Evolutionary conservation across 2,888 invertebrate genomes (phyloP), one percentile per base, ranked within the genome.

Genomic region (Cheilosia impressa): DNA sequence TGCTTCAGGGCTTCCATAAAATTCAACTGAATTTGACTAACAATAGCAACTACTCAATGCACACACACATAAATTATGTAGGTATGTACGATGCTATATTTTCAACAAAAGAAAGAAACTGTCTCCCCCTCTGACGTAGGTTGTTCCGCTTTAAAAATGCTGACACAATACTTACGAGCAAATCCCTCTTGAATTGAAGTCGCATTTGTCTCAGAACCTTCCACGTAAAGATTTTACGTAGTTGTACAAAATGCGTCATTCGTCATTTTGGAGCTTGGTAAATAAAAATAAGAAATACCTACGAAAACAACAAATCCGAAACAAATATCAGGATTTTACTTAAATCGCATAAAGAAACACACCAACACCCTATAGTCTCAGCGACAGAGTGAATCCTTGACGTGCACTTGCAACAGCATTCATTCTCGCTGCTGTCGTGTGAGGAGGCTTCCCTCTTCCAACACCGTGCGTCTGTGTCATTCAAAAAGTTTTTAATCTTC

Each of bases 271-370:
- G 31, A 58, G 53, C 41, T 55, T 13, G 52, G 63, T 24, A 65
- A 62, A 17, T 53, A 78, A 62, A 60, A 13, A 34, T 1, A 27
- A 6, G 3, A 4, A 38, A 38, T 3, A n/a, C n/a, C n/a, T n/a
- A 38, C 38, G 38, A 31, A 31, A 9, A 38, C 38, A 38, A 38
- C 38, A 38, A 62, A 43, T 77, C 45, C 47, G 45, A 50, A 79
- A 83, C 73, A 83, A 83, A 83, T 83, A 73, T 69, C 72, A 63
- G 55, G 78, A 79, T 73, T 78, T 63, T 53, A 34, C 31, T 52
- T 57, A 66, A 76, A 52, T 66, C 76, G 27, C 66, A 52, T 15
- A 34, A 38, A 53, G 43, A 55, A 65, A 71, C 53, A 82, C 3
- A 52, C 38, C 13, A 4, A 38, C 1, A 38, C 31, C 2, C 31